These are phyloP conservation scores for Pocillopora meandrina DNA, from an alignment of 92 coral and sea anemone genomes.

Conservation along the genomic window DNA sequence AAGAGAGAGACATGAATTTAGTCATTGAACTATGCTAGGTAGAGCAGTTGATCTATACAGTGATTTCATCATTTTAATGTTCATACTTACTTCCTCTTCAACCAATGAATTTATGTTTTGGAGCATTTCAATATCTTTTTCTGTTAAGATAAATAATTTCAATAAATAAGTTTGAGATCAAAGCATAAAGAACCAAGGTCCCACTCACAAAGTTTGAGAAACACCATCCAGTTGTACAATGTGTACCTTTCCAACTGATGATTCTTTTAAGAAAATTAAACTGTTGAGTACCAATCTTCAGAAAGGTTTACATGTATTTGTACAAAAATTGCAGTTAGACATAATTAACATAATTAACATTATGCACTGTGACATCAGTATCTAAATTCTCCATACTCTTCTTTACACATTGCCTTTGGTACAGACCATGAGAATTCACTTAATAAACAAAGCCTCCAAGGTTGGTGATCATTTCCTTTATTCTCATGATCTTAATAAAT, in stretches of 20 bases:
- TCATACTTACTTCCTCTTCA: slow-evolving; percentile 70
- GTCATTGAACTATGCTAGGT: neutral
- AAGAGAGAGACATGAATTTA: neutral
- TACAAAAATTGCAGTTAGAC: neutral
- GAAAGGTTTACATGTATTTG: too few species aligned
- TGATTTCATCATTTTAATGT: too few species aligned
- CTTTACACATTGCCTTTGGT: too few species aligned
- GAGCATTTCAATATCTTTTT: slow-evolving; percentile 86
- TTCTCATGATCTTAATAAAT: too few species aligned
- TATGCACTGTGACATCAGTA: too few species aligned
- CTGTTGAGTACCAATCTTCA: slow-evolving; percentile 7
- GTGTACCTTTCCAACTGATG: neutral
- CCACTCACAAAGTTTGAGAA: neutral
- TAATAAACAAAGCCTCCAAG: too few species aligned
- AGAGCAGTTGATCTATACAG: too few species aligned
- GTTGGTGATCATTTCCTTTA: too few species aligned
- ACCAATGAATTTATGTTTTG: slow-evolving; percentile 77
- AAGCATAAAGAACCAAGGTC: neutral
- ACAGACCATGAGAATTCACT: too few species aligned
- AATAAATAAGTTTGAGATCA: neutral
- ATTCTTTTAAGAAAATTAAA: neutral
- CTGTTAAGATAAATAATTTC: slow-evolving; percentile 32
- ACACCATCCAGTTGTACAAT: slow-evolving; percentile 4
- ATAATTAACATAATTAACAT: too few species aligned
- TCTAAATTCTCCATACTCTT: too few species aligned